Evolutionary conservation across 2,888 invertebrate species (phyloP), one percentile per base, ranked within the genome.

Genomic region (Andricus quercusramuli): DNA sequence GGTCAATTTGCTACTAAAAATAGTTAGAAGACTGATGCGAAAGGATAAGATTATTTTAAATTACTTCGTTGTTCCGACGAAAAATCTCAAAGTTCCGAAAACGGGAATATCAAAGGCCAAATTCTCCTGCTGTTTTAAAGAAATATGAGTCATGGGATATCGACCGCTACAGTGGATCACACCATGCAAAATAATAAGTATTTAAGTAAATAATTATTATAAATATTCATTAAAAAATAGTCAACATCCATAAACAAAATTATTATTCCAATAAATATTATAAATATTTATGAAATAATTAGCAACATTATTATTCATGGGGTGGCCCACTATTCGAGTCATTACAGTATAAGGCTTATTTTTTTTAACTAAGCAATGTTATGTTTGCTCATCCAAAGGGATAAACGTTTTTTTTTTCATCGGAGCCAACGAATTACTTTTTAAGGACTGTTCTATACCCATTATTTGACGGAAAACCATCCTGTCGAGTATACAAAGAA

Each of bases 1-100:
- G 62, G 47, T 25, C 51, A 70, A 70, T 70, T 70, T 51, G 47
- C 47, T 70, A 70, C 25, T 70, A 17, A 68, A 70, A 70, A 70
- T 70, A 70, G 11, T 44, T 29, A 70, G 47, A 70, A 29, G n/a
- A 70, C 25, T 25, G 25, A 70, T 41, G 44, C 41, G 20, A 68
- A 22, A 68, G 25, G 25, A 44, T 25, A 44, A 68, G 13, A 59
- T 62, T 47, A 22, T 44, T 15, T 22, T 47, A 22, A 44, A 22
- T 15, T 13, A 44, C 41, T 44, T 68, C 22, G n/a, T 41, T 25
- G 62, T 25, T 62, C 25, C 22, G 37, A 66, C 11, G 20, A 41
- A 20, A 66, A 66, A 25, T 62, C 9, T 6, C 9, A 0, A 25
- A 62, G 1, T 62, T 13, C 62, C 15, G 6, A 62, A 62, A 22